A percentile compares a stretch with the other conserved stretches of the same genome.
These are phyloP conservation scores for Helicorthomorpha holstii DNA, from an alignment of 1,140 invertebrate species.

Conservation along the genomic window DNA sequence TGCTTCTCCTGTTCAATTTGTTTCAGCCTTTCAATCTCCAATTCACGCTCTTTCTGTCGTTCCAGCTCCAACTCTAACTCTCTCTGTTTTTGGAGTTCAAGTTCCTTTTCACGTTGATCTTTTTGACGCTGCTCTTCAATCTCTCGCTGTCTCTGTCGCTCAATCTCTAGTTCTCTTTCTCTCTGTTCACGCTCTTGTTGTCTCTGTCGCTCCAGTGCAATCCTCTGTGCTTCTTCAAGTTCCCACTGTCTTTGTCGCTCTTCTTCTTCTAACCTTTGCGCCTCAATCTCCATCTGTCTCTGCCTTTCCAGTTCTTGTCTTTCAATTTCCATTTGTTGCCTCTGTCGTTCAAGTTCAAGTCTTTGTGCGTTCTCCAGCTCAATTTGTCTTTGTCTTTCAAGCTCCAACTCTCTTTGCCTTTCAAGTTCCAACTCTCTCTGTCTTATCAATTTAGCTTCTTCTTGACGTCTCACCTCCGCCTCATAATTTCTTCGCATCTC, in stretches of 20 bases:
- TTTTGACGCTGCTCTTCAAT: not conserved
- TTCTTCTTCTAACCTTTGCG: not conserved
- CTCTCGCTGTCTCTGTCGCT: not conserved
- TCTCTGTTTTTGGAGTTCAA: not conserved
- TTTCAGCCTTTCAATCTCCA: not conserved
- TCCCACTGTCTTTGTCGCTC: not conserved
- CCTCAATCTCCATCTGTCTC: not conserved
- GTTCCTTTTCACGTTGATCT: not conserved
- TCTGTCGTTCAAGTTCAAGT: not conserved
- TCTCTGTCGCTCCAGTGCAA: not conserved
- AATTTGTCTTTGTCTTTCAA: not conserved
- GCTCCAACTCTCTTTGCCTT: not conserved
- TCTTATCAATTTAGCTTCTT: not conserved
- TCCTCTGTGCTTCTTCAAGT: conserved; percentile 3
- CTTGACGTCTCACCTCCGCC: not conserved
- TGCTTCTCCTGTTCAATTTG: conserved; percentile 4
- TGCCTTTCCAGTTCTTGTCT: not conserved
- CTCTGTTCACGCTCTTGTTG: not conserved
- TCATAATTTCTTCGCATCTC: not conserved
- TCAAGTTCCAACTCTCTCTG: not conserved
- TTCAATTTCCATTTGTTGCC: not conserved
- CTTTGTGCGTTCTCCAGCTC: not conserved
- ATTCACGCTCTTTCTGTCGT: not conserved
- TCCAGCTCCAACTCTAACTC: not conserved
- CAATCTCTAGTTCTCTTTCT: not conserved